phyloP scores from a whole-genome alignment of 2,888 invertebrate genomes.

The Eristalis pertinax region DNA sequence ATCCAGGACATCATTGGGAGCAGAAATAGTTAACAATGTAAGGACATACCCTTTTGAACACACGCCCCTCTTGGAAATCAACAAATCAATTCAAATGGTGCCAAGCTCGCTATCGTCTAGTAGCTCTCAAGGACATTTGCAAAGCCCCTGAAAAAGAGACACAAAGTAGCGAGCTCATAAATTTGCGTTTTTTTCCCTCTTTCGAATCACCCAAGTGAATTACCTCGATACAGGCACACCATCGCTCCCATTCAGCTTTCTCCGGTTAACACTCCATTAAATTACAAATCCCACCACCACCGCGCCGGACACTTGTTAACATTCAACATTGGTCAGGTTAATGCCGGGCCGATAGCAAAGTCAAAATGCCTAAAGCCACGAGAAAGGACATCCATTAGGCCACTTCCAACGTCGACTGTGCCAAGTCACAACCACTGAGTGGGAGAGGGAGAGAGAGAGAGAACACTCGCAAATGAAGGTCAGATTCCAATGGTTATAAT shows the following conservation, averaged over 20 bases:
- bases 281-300: constrained; percentile 35
- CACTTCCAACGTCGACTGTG: not conserved
- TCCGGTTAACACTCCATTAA: constrained; percentile 19
- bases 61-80: no score
- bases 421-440: constrained; percentile 2
- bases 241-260: constrained; percentile 28
- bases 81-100: no score
- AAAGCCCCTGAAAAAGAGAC: not conserved
- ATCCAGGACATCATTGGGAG: no score
- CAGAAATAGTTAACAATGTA: no score
- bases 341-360: constrained; percentile 56
- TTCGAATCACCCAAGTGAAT: not conserved
- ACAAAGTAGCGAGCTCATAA: not conserved
- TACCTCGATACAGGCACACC: not conserved
- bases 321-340: constrained; percentile 57
- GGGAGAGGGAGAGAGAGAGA: not conserved
- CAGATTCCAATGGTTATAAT: constrained; percentile 68
- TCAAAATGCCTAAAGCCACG: constrained; percentile 60
- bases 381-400: constrained; percentile 69
- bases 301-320: constrained; percentile 57
- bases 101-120: no score
- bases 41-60: no score
- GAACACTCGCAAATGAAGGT: constrained; percentile 55
- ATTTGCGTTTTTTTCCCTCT: no score
- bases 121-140: not conserved